These are phyloP conservation scores for Pomacea canaliculata DNA, from an alignment of 2,888 invertebrate genomes.

Conservation along the genomic window DNA sequence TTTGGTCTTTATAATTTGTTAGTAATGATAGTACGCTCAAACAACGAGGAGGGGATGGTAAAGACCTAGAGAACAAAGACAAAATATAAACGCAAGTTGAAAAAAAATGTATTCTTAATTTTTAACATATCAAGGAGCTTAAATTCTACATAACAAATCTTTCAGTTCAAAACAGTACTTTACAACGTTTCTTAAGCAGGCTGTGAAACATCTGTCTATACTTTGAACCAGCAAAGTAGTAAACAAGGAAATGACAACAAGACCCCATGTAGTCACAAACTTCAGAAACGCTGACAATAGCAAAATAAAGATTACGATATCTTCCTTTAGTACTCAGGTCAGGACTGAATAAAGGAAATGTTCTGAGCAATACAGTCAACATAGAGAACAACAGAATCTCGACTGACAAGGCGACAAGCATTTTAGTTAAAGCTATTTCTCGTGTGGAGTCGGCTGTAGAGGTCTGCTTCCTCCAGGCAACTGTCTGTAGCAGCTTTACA, in stretches of 20 bases:
- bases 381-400: background rate
- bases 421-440: background rate
- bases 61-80: no score
- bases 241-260: background rate
- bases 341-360: background rate
- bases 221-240: background rate
- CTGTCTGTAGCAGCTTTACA: background rate
- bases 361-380: background rate
- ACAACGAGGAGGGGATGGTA: no score
- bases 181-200: no score
- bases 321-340: background rate
- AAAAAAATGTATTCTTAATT: no score
- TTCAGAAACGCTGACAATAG: background rate
- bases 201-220: background rate
- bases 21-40: no score
- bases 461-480: background rate
- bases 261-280: background rate
- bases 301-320: background rate
- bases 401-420: conserved; percentile 1
- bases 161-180: no score
- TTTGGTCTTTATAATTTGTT: no score
- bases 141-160: no score
- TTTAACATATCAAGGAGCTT: no score
- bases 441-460: background rate
- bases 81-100: no score